Percentiles rank a stretch among this genome's conserved stretches.
phyloP scores from a whole-genome alignment of 2,113 vertebrate species.

The human region GRCh38 chr6:97941501-97942000 shows the following conservation, averaged over 20 bases:
- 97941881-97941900: not conserved
- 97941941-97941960: not conserved
- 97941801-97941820: not conserved
- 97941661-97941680: not conserved
- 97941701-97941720: not conserved
- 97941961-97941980: not conserved
- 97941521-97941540: not conserved
- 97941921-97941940: not conserved
- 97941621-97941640: not conserved
- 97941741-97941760: not conserved
- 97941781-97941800: not conserved
- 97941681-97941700: not conserved
- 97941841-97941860: not conserved
- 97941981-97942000: not conserved
- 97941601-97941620: not conserved
- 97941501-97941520: not conserved
- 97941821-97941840: not conserved
- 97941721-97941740: not conserved
- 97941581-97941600: not conserved
- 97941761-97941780: not conserved
- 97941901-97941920: not conserved
- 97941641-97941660: not conserved
- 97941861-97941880: not conserved
- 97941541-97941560: not conserved
- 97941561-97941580: not conserved